A percentile compares a stretch with the other conserved stretches of the same genome.
phyloP scores from a whole-genome alignment of 2,888 invertebrate genomes.

The Orchesella flavescens region DNA sequence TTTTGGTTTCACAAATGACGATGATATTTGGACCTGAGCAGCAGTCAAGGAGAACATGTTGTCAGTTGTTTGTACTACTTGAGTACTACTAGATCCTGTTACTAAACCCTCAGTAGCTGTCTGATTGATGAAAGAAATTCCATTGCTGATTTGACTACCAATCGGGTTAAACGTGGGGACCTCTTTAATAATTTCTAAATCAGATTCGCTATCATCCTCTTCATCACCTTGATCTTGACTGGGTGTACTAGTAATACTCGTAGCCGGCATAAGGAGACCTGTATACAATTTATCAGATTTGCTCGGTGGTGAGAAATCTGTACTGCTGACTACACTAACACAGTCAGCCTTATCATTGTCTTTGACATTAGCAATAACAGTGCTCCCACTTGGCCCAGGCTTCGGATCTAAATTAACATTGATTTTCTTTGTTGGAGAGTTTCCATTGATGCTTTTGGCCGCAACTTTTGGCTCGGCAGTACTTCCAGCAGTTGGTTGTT shows the following conservation, averaged over 20 bases:
- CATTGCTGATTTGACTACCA: too few relatives aligned
- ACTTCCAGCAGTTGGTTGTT: not conserved
- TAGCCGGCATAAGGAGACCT: not conserved
- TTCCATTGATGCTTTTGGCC: not conserved
- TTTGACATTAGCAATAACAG: not conserved
- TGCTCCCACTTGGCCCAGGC: not conserved
- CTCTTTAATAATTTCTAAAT: conserved; percentile 67
- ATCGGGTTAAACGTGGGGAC: conserved; percentile 2
- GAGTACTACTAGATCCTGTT: too few relatives aligned
- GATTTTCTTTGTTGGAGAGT: not conserved
- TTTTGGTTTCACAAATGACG: too few relatives aligned
- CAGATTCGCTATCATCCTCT: conserved; percentile 41
- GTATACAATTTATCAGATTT: not conserved
- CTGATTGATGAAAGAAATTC: not conserved
- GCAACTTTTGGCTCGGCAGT: not conserved
- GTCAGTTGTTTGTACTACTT: not conserved
- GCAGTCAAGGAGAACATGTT: too few relatives aligned
- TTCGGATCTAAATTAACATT: not conserved
- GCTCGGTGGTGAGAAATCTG: conserved; percentile 4
- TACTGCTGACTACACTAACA: conserved; percentile 14
- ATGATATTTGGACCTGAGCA: too few relatives aligned
- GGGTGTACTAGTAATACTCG: not conserved
- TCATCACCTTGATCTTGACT: not conserved
- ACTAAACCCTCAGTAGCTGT: not conserved
- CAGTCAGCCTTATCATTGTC: conserved; percentile 27